phyloP scores from a whole-genome alignment of 2,797 vertebrate genomes.

The Staurois parvus region DNA sequence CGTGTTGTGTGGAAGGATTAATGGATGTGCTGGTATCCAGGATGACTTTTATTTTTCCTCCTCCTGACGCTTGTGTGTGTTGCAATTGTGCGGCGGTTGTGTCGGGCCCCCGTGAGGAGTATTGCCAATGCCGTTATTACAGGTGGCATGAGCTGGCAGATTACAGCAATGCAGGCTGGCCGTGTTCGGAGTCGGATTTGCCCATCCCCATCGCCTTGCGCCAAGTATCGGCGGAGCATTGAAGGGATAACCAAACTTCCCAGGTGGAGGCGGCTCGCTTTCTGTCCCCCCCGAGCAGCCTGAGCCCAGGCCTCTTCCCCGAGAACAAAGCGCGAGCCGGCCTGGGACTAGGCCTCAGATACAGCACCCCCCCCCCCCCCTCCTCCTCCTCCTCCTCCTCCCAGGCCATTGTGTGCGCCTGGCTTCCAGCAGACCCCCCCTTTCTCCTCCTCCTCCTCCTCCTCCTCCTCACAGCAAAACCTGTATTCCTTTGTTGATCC shows the following conservation, averaged over 20 bases:
- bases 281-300: not conserved
- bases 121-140: not conserved
- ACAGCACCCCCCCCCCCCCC: not conserved
- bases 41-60: too few relatives aligned
- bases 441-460: not conserved
- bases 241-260: not conserved
- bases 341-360: not conserved
- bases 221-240: not conserved
- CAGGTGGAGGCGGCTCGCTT: not conserved
- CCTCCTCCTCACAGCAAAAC: not conserved
- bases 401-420: not conserved
- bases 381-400: constrained; percentile 6
- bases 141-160: constrained; percentile 1
- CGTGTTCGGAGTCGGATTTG: not conserved
- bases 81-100: too few relatives aligned
- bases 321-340: constrained; percentile 72
- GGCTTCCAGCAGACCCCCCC: too few relatives aligned
- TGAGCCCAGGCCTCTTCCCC: not conserved
- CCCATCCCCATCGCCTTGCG: not conserved
- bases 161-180: not conserved
- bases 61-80: too few relatives aligned
- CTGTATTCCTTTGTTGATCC: constrained; percentile 14
- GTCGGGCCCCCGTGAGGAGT: not conserved
- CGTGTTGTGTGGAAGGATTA: too few relatives aligned
- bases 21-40: too few relatives aligned